Base-by-base conservation (phyloP, 2,888 invertebrate species). In the Microchrysa polita region DNA sequence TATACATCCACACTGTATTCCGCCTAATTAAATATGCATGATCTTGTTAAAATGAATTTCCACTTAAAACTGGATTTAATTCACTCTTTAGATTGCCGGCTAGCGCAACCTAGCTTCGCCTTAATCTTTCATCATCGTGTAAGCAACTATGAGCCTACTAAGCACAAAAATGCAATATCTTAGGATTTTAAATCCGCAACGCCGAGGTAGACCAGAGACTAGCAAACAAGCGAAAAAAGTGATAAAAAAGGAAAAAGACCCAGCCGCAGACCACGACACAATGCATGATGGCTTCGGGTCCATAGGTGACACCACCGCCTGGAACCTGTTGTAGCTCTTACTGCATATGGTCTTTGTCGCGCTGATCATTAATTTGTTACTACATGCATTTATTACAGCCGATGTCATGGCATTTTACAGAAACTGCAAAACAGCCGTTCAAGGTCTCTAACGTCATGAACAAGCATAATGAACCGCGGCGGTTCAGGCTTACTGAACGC, bases 301-400 rank as follows among this genome's bases (percentile, higher is more conserved):
- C 69, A n/a, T n/a, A 69, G 69, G 69, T 69, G 69, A 69, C 69
- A 69, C n/a, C n/a, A n/a, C n/a, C n/a, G 57, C 40, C 52, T 57
- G 57, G 69, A 69, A 69, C 69, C 69, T 69, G 57, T 69, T 69
- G 65, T 40, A 69, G 57, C 55, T 18, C 18, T 42, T 12, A 12
- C 57, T 10, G 52, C 52, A 61, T 40, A 18, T n/a, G 14, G 14
- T 12, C 20, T 48, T 18, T 20, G 12, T 22, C 18, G 20, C 16
- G 52, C 42, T 55, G 69, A 69, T 69, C 69, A 57, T 69, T 69
- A 69, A 69, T 69, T 69, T 69, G 69, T 69, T 69, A 22, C 69
- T 69, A 69, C 57, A 69, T 69, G 57, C 55, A 69, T 16, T 69
- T 67, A 67, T 27, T 67, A 27, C 67, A n/a, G 23, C n/a, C n/a